These are phyloP conservation scores for Trissolcus basalis DNA, from an alignment of 1,140 invertebrate genomes.

Conservation along the genomic window DNA sequence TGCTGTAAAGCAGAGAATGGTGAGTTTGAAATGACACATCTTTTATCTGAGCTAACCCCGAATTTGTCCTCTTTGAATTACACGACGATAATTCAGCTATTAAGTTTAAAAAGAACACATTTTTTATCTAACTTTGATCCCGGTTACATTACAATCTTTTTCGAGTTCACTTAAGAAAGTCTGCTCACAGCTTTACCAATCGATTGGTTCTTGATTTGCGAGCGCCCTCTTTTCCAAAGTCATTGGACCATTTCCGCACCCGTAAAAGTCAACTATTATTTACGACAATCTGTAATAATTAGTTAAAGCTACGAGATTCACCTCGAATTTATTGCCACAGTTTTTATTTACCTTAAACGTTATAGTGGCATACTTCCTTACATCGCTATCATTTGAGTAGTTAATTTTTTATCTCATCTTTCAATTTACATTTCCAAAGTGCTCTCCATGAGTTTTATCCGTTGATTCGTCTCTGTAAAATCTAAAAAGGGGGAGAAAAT, in stretches of 20 bases:
- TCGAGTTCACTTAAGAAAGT: constrained; percentile 44
- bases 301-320: constrained; percentile 11
- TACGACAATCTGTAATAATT: constrained; percentile 46
- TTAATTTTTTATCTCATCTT: background rate
- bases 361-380: background rate
- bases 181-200: constrained; percentile 39
- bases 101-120: background rate
- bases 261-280: constrained; percentile 46
- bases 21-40: too few relatives aligned
- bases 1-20: too few relatives aligned
- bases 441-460: too few relatives aligned
- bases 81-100: background rate
- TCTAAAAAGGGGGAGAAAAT: too few relatives aligned
- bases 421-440: too few relatives aligned
- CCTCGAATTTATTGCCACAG: constrained; percentile 13
- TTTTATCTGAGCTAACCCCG: too few relatives aligned
- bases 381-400: background rate
- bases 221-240: constrained; percentile 44
- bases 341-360: constrained; percentile 9
- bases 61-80: background rate
- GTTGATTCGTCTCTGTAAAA: too few relatives aligned
- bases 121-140: constrained; percentile 3
- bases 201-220: constrained; percentile 52
- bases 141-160: constrained; percentile 32
- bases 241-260: constrained; percentile 40